A percentile compares a stretch with the other conserved stretches of the same genome.
Evolutionary conservation across 2,797 vertebrate species (phyloP).

Genomic region (Hylomyscus alleni): DNA sequence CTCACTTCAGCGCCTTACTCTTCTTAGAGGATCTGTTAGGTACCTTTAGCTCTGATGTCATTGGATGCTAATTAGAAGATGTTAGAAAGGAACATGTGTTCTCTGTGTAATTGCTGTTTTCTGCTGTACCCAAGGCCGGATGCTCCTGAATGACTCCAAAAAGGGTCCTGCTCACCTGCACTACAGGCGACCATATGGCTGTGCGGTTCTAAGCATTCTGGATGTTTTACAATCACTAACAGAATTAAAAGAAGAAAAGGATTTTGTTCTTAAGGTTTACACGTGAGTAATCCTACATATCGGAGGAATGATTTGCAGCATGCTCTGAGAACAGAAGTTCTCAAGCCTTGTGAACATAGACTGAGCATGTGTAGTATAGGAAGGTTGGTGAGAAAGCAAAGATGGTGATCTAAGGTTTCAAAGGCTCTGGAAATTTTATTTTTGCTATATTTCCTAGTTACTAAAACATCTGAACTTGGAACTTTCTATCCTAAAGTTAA

Average conservation of each 20-base stretch:
- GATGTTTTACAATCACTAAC: constrained; percentile 98
- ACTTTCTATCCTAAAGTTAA: constrained; percentile 30
- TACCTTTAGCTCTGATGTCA: not conserved
- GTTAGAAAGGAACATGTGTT: not conserved
- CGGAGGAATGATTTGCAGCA: constrained; percentile 36
- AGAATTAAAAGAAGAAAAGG: constrained; percentile 98
- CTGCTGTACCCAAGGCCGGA: constrained; percentile 92
- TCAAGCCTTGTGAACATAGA: constrained; percentile 14
- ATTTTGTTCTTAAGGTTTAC: constrained; percentile 99
- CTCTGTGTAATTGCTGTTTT: constrained; percentile 55
- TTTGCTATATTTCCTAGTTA: constrained; percentile 41
- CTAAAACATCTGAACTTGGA: constrained; percentile 46
- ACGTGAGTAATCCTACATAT: constrained; percentile 92
- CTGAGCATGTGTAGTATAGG: not conserved
- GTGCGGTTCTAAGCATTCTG: constrained; percentile 97
- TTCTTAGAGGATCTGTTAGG: constrained; percentile 18
- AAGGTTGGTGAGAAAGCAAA: constrained; percentile 21
- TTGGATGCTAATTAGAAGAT: not conserved
- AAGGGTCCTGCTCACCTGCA: constrained; percentile 97
- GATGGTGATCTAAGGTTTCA: constrained; percentile 21
- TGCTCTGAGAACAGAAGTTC: constrained; percentile 18
- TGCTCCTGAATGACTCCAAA: constrained; percentile 98
- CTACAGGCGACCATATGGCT: constrained; percentile 98
- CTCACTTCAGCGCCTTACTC: constrained; percentile 20
- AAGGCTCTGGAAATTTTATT: not conserved